A percentile compares a stretch with the other conserved stretches of the same genome.
These are phyloP conservation scores for Phylloscopus collybita DNA, from an alignment of 2,797 vertebrate genomes.

Conservation along the genomic window DNA sequence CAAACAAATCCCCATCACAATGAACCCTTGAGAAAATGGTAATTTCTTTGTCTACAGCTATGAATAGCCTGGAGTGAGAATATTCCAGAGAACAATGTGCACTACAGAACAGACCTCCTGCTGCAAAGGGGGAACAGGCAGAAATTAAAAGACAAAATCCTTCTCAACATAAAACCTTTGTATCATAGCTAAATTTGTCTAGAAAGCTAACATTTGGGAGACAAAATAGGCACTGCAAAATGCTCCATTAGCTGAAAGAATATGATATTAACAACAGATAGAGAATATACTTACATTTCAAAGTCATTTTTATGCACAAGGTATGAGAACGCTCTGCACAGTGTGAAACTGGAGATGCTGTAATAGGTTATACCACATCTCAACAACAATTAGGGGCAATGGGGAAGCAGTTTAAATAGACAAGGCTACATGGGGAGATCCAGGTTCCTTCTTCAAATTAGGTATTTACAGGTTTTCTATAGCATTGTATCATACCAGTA, in stretches of 20 bases:
- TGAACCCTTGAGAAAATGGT: background rate
- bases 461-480: background rate
- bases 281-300: constrained; percentile 39
- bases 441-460: background rate
- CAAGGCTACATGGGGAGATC: background rate
- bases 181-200: constrained; percentile 26
- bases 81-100: background rate
- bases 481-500: background rate
- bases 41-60: background rate
- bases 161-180: constrained; percentile 6
- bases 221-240: background rate
- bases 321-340: background rate
- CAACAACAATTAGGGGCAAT: background rate
- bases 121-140: background rate
- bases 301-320: background rate
- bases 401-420: background rate
- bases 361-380: background rate
- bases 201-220: constrained; percentile 21
- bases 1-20: background rate
- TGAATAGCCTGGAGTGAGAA: background rate
- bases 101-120: background rate
- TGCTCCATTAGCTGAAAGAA: constrained; percentile 30
- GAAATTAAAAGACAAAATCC: constrained; percentile 21
- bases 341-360: background rate
- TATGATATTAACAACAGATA: constrained; percentile 11